phyloP scores from a whole-genome alignment of 1,140 invertebrate species.

The Andricus grossulariae region DNA sequence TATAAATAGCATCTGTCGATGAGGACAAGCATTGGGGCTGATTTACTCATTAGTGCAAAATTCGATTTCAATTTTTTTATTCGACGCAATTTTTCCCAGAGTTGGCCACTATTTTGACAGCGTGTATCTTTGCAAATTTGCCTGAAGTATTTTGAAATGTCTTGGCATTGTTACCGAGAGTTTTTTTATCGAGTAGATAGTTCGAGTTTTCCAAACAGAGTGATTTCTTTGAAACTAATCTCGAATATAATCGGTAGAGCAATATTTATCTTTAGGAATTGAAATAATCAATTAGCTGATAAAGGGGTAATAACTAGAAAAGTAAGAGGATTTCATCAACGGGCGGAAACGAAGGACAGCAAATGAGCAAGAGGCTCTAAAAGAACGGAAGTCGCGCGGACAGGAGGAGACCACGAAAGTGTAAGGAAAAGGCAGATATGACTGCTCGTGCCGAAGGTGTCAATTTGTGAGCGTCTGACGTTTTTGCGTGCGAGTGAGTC shows the following conservation, averaged over 20 bases:
- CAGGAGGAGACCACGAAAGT: conserved; percentile 33
- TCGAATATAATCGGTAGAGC: no score
- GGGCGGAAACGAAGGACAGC: conserved; percentile 3
- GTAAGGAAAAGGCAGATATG: conserved; percentile 43
- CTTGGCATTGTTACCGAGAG: neutral
- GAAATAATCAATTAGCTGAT: no score
- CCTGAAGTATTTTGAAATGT: neutral
- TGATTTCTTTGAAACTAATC: no score
- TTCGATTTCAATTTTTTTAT: neutral
- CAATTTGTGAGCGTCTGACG: conserved; percentile 69
- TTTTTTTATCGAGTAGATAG: no score
- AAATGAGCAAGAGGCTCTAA: conserved; percentile 19
- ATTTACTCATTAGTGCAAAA: conserved; percentile 1
- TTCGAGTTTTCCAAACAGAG: no score
- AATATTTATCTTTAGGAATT: no score
- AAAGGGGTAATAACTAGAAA: no score
- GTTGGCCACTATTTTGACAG: no score
- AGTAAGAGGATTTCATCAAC: conserved; percentile 1
- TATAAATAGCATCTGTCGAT: conserved; percentile 45
- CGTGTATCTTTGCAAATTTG: neutral
- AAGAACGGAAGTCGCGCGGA: conserved; percentile 22
- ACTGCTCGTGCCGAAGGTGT: conserved; percentile 56
- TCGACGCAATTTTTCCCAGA: no score
- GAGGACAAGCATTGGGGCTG: conserved; percentile 42
- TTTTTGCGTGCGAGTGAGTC: conserved; percentile 64